Conservation (phyloP, 2,797 vertebrate genomes). For the Rhyacichthys aspro region DNA sequence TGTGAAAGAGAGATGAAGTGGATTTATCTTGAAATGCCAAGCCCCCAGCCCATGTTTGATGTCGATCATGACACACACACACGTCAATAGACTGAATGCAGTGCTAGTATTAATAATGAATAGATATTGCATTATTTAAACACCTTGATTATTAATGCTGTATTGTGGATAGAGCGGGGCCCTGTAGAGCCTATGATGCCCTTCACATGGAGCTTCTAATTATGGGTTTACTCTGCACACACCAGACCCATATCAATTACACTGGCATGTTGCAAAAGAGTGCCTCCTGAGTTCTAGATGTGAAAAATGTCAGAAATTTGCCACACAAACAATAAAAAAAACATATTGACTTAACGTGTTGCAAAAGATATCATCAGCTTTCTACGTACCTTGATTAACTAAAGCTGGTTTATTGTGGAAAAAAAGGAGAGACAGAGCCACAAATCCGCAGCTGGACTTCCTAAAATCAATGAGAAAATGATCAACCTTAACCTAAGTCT, state of each 20-base stretch:
- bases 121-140: slow-evolving; percentile 65
- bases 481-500: no score
- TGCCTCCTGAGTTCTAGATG: no score
- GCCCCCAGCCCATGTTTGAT: slow-evolving; percentile 41
- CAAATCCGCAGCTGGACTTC: no score
- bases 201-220: background rate
- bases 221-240: background rate
- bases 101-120: slow-evolving; percentile 60
- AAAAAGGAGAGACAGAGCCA: no score
- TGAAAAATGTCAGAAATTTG: no score
- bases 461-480: no score
- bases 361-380: no score
- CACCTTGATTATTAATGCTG: slow-evolving; percentile 55
- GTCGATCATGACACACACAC: slow-evolving; percentile 26
- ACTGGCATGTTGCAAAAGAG: background rate
- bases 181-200: slow-evolving; percentile 8
- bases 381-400: no score
- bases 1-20: slow-evolving; percentile 13
- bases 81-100: slow-evolving; percentile 26
- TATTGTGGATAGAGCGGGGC: slow-evolving; percentile 27
- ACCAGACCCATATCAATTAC: background rate
- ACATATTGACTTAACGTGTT: no score
- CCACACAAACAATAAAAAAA: no score
- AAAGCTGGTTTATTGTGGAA: no score
- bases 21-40: slow-evolving; percentile 56